Conservation (phyloP, 2,113 vertebrate species). For the Atrichornis clamosus region DNA sequence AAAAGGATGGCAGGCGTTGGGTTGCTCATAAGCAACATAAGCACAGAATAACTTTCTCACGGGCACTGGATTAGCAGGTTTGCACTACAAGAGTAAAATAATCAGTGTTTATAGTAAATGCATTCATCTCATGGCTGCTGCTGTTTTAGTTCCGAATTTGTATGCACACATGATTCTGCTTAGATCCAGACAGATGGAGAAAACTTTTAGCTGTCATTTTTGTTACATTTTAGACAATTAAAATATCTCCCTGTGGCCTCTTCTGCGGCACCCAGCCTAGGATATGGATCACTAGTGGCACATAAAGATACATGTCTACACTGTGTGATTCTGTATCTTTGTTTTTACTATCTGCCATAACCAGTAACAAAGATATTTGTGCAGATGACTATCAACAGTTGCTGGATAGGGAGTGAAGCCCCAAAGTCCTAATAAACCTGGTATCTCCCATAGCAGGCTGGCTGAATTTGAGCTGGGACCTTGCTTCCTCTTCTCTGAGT, state of each 20-base stretch:
- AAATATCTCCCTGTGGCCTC: conserved; percentile 17
- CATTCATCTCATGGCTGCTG: background rate
- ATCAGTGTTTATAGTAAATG: background rate
- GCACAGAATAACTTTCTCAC: background rate
- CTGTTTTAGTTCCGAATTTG: background rate
- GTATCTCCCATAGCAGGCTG: background rate
- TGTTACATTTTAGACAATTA: conserved; percentile 37
- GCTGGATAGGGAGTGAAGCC: background rate
- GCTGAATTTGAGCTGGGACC: background rate
- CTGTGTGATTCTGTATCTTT: background rate
- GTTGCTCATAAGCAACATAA: background rate
- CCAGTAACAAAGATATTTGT: conserved; percentile 2
- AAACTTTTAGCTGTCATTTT: conserved; percentile 53
- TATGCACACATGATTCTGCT: background rate
- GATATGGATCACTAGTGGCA: conserved; percentile 19
- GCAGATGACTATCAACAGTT: background rate
- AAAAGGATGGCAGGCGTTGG: background rate
- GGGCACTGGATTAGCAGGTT: background rate
- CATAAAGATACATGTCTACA: background rate
- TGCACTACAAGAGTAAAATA: background rate
- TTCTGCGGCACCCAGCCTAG: background rate
- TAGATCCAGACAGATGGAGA: conserved; percentile 40
- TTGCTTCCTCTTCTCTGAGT: background rate
- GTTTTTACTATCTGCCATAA: conserved; percentile 27
- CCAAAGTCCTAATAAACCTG: background rate